These are phyloP conservation scores for Mormyrus proboscirostris DNA, from an alignment of 2,797 vertebrate species.

Conservation along the genomic window DNA sequence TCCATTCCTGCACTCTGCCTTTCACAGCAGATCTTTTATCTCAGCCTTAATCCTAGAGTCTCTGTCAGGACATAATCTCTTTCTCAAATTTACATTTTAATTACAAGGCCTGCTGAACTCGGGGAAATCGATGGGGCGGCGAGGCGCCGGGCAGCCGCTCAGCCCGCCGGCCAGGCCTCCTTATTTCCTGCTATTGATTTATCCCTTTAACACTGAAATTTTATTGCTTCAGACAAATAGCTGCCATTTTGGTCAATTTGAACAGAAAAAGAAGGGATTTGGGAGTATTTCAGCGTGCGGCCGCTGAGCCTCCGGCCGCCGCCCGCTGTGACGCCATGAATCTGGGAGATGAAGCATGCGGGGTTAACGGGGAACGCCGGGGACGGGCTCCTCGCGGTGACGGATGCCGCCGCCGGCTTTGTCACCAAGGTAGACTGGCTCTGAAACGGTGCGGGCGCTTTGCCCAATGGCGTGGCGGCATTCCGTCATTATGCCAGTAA, in stretches of 20 bases:
- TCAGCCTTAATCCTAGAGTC: conserved; percentile 81
- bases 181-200: conserved; percentile 74
- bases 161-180: conserved; percentile 57
- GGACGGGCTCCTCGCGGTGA: background rate
- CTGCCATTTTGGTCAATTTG: conserved; percentile 68
- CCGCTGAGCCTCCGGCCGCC: conserved; percentile 13
- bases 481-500: background rate
- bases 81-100: conserved; percentile 99
- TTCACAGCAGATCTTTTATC: conserved; percentile 78
- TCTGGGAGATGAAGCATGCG: conserved; percentile 29
- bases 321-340: conserved; percentile 32
- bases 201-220: conserved; percentile 66
- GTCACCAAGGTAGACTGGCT: background rate
- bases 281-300: conserved; percentile 46
- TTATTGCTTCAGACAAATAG: conserved; percentile 74
- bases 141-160: conserved; percentile 57
- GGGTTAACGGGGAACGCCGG: conserved; percentile 33
- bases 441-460: background rate
- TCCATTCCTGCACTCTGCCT: conserved; percentile 49
- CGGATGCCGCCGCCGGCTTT: background rate
- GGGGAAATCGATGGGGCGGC: conserved; percentile 88
- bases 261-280: conserved; percentile 60
- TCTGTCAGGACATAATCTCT: conserved; percentile 97
- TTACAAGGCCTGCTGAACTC: conserved; percentile 96
- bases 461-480: background rate